These are phyloP conservation scores for Syngnathus scovelli DNA, from an alignment of 2,113 vertebrate species.

Conservation along the genomic window DNA sequence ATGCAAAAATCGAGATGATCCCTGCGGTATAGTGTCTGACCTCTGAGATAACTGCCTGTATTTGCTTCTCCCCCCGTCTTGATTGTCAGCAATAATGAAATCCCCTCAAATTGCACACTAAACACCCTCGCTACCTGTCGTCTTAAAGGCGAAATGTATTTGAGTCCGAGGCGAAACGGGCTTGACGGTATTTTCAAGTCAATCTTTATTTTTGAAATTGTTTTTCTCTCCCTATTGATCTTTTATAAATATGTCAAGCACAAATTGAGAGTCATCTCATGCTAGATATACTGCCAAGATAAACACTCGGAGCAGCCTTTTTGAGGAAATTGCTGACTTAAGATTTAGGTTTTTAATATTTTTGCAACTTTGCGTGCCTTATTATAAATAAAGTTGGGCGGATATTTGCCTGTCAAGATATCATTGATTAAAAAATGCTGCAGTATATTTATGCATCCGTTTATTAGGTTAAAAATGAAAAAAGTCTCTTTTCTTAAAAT, in stretches of 20 bases:
- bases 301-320: slow-evolving; percentile 25
- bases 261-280: slow-evolving; percentile 32
- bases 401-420: slow-evolving; percentile 70
- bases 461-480: slow-evolving; percentile 62
- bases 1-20: slow-evolving; percentile 15
- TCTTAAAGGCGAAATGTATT: slow-evolving; percentile 16
- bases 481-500: neutral
- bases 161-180: slow-evolving; percentile 15
- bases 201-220: slow-evolving; percentile 11
- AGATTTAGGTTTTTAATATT: slow-evolving; percentile 44
- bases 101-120: slow-evolving; percentile 7
- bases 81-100: slow-evolving; percentile 30
- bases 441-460: slow-evolving; percentile 61
- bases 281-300: slow-evolving; percentile 14
- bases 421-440: slow-evolving; percentile 61
- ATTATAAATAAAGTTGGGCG: slow-evolving; percentile 54
- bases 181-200: slow-evolving; percentile 14
- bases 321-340: slow-evolving; percentile 26
- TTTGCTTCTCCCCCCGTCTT: slow-evolving; percentile 17
- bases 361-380: slow-evolving; percentile 52
- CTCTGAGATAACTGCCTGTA: slow-evolving; percentile 17
- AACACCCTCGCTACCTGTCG: slow-evolving; percentile 7
- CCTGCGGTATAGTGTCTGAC: slow-evolving; percentile 7
- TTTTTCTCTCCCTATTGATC: slow-evolving; percentile 26
- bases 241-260: slow-evolving; percentile 17